Evolutionary conservation across 1,140 invertebrate species (phyloP).

Genomic region (Arion vulgaris): DNA sequence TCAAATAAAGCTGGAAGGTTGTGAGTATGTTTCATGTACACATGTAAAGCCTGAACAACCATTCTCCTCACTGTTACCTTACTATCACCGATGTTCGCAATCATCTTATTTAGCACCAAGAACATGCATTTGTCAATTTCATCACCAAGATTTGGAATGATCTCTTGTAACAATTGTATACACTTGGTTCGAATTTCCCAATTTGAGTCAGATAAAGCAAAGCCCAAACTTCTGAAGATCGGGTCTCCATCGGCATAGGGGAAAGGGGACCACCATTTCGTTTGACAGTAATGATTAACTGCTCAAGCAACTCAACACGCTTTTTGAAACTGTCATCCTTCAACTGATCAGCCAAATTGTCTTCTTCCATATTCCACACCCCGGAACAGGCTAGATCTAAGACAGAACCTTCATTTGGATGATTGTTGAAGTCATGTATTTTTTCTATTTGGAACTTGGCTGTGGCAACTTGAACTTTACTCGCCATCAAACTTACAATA

Average conservation of each 20-base stretch:
- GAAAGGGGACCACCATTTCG: slow-evolving; percentile 67
- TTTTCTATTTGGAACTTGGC: slow-evolving; percentile 40
- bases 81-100: slow-evolving; percentile 69
- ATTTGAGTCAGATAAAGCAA: slow-evolving; percentile 64
- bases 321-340: slow-evolving; percentile 68
- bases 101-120: slow-evolving; percentile 65
- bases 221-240: slow-evolving; percentile 67
- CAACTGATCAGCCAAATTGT: slow-evolving; percentile 68
- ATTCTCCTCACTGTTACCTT: slow-evolving; percentile 68
- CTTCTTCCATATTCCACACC: slow-evolving; percentile 70
- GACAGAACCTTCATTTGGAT: slow-evolving; percentile 48
- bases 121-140: slow-evolving; percentile 70
- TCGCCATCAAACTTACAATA: slow-evolving; percentile 50
- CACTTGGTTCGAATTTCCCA: slow-evolving; percentile 71
- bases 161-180: slow-evolving; percentile 68
- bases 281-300: slow-evolving; percentile 64
- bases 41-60: slow-evolving; percentile 69
- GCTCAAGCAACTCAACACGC: slow-evolving; percentile 67
- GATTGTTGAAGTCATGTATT: slow-evolving; percentile 63
- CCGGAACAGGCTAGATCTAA: slow-evolving; percentile 60
- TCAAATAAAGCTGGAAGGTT: slow-evolving; percentile 62
- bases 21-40: slow-evolving; percentile 70
- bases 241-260: slow-evolving; percentile 67
- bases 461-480: slow-evolving; percentile 67
- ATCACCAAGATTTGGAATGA: slow-evolving; percentile 68